Evolutionary conservation across 2,113 vertebrate genomes (phyloP).

Genomic region (Cebus imitator): DNA sequence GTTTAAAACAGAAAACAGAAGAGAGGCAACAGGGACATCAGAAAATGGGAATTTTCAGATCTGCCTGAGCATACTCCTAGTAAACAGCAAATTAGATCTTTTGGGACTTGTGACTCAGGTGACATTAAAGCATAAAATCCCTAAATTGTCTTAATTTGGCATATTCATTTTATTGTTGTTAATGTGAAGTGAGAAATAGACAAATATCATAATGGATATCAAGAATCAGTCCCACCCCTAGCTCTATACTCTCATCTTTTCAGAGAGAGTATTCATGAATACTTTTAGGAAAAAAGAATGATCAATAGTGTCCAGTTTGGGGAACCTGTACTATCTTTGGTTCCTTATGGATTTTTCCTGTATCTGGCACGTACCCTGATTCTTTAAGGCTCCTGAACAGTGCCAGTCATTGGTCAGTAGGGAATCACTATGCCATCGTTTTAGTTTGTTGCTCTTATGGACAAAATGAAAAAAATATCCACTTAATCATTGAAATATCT

Average conservation of each 20-base stretch:
- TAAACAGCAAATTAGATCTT: neutral
- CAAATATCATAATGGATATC: neutral
- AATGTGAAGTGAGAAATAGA: neutral
- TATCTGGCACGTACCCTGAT: neutral
- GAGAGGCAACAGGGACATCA: neutral
- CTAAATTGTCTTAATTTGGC: neutral
- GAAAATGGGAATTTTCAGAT: conserved; percentile 34
- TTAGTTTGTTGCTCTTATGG: conserved; percentile 24
- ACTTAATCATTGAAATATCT: neutral
- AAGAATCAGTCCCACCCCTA: neutral
- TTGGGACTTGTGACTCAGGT: neutral
- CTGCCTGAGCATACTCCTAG: neutral
- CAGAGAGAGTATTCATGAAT: neutral
- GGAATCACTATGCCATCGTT: neutral
- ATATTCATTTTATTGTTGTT: neutral
- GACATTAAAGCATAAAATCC: neutral
- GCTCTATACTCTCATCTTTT: neutral
- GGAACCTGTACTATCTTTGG: neutral
- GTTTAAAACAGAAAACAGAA: neutral
- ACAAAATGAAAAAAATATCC: conserved; percentile 16
- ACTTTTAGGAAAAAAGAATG: neutral
- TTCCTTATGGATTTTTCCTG: neutral
- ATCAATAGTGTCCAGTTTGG: neutral
- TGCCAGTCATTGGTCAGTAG: neutral
- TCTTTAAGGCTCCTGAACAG: neutral